Evolutionary conservation across 1,140 invertebrate species (phyloP), one percentile per base, ranked within the genome.

Genomic region (Ceratina australensis): DNA sequence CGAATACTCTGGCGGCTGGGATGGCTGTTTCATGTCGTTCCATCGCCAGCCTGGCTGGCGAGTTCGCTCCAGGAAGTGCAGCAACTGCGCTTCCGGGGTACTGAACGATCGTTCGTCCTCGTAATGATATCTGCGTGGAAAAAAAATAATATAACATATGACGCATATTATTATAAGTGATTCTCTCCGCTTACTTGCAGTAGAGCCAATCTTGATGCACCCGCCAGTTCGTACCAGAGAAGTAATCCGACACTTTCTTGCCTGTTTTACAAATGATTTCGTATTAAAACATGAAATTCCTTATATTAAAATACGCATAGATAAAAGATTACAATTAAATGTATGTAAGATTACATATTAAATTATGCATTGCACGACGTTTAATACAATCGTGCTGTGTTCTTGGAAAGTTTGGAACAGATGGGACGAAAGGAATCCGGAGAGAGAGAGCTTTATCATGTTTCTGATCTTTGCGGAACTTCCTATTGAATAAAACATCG

Each of bases 191-290:
- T 89, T 52, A 92, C 91, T 92, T 92, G 91, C 91, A 92, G 69
- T 92, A 93, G 68, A 90, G 85, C 97, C 97, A 98, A 85, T 98
- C 95, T 60, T 97, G 97, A 93, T 98, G 97, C 52, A 98, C 95
- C 89, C 95, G 96, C 97, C 97, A 98, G 86, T 97, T 95, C 73
- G 93, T 93, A 79, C 94, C 94, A 83, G 93, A 92, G 89, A 96
- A 96, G 90, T 94, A 95, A 88, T 95, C 92, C 90, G 94, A 90
- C 83, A 95, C 92, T 86, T 93, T 94, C 91, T 93, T 94, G 90
- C 93, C 94, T 93, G 65, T 49, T 42, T 42, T 79, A 87, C 49
- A 81, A 73, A 72, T 72, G n/a, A 84, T 66, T 79, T 76, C n/a
- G 15, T 18, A 74, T 83, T 85, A 79, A 49, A 71, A 83, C 79